phyloP scores from a whole-genome alignment of 2,888 invertebrate species.

The Chrysolina oricalcia region DNA sequence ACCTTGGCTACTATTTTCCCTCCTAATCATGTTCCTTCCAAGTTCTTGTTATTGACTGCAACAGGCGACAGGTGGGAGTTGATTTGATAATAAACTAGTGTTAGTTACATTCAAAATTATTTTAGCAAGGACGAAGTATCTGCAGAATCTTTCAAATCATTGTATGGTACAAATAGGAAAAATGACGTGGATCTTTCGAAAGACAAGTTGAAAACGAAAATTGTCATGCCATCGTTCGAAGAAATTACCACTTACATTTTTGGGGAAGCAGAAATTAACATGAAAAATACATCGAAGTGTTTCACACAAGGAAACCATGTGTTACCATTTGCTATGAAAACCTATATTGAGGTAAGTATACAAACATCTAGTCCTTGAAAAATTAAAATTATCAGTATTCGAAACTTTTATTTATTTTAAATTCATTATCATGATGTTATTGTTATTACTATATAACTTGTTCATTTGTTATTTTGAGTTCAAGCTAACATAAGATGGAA shows the following conservation, averaged over 20 bases:
- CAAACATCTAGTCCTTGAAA: background rate
- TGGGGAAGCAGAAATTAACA: constrained; percentile 78
- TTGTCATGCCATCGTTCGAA: constrained; percentile 82
- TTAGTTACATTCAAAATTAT: constrained; percentile 31
- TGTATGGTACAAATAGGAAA: constrained; percentile 82
- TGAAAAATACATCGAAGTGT: constrained; percentile 76
- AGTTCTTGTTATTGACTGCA: constrained; percentile 86
- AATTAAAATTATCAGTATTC: background rate
- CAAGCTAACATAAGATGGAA: too few species aligned
- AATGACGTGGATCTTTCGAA: constrained; percentile 71
- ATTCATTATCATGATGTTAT: too few species aligned
- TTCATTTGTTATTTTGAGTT: too few species aligned
- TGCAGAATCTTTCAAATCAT: constrained; percentile 81
- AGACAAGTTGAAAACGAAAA: constrained; percentile 60
- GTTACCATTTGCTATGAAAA: constrained; percentile 81
- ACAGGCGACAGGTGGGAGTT: constrained; percentile 84
- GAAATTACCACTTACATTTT: constrained; percentile 83
- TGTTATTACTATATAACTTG: too few species aligned
- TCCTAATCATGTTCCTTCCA: constrained; percentile 85
- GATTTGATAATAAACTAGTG: too few species aligned
- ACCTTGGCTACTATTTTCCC: constrained; percentile 89
- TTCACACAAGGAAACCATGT: constrained; percentile 79
- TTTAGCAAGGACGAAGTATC: constrained; percentile 84
- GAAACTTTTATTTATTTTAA: too few species aligned
- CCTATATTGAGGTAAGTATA: constrained; percentile 81